These are phyloP conservation scores for Chrysochloris asiatica DNA, from an alignment of 2,113 vertebrate species.

Conservation along the genomic window DNA sequence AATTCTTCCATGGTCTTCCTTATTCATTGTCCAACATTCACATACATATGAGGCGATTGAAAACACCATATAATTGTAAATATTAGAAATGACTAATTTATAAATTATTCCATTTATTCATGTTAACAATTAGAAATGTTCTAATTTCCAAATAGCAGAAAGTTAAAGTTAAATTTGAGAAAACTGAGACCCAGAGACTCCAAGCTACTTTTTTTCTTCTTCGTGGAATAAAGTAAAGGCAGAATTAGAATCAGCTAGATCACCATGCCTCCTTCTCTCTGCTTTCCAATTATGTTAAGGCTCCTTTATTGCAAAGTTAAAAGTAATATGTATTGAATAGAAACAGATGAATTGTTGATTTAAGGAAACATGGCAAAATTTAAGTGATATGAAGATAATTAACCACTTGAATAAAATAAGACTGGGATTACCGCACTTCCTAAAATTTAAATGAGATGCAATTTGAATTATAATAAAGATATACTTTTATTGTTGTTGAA, in stretches of 20 bases:
- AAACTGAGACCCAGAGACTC: background rate
- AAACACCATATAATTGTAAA: too few relatives aligned
- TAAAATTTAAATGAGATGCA: background rate
- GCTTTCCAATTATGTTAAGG: background rate
- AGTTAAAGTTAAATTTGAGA: background rate
- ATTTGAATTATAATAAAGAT: background rate
- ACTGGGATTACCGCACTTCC: background rate
- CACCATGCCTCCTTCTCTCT: background rate
- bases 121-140: background rate
- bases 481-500: background rate
- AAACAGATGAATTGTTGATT: background rate
- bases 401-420: constrained; percentile 25
- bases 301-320: background rate
- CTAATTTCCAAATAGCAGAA: background rate
- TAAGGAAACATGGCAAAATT: background rate
- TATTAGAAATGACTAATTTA: background rate
- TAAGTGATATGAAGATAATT: background rate
- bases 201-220: background rate
- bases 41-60: too few relatives aligned
- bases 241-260: background rate
- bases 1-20: too few relatives aligned
- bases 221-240: background rate
- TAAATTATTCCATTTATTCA: constrained; percentile 1
- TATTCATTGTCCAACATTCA: too few relatives aligned
- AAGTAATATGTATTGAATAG: background rate